Percentiles rank a stretch among this genome's conserved stretches.
phyloP scores from a whole-genome alignment of 2,113 vertebrate genomes.

The Smithornis capensis region DNA sequence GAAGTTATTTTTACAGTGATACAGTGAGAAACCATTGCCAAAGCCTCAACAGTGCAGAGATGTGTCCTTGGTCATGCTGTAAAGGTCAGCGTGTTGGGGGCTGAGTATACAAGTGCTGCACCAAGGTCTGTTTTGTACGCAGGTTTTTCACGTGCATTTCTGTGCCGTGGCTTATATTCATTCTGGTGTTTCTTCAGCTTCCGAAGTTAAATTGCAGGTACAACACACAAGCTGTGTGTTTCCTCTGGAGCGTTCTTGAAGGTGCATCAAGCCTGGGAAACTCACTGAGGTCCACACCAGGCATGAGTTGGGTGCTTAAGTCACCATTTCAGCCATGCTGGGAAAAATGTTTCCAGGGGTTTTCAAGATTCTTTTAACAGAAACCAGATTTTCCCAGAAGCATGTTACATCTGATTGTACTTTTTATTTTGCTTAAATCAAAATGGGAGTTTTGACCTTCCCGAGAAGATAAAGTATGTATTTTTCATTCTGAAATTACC shows the following conservation, averaged over 20 bases:
- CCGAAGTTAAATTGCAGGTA: neutral
- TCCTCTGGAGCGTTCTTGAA: neutral
- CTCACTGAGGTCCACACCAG: neutral
- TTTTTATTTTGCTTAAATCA: neutral
- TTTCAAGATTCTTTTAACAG: neutral
- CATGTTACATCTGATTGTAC: neutral
- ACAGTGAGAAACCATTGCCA: neutral
- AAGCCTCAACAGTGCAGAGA: neutral
- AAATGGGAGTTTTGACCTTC: neutral
- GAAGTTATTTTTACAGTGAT: neutral
- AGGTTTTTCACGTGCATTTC: neutral
- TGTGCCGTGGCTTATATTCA: fast-evolving
- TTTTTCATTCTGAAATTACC: neutral
- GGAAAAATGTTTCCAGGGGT: neutral
- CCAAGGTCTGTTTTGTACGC: neutral
- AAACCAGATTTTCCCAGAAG: neutral
- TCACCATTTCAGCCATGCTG: neutral
- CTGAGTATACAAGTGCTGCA: neutral
- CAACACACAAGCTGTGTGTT: neutral
- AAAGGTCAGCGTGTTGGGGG: neutral
- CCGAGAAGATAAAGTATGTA: neutral
- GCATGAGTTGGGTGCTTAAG: neutral
- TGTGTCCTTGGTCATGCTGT: neutral
- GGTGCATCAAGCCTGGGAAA: neutral
- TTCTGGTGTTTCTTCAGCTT: neutral